Evolutionary conservation across 92 coral and sea anemone species (phyloP).

Genomic region (Parazoanthus atlanticus): DNA sequence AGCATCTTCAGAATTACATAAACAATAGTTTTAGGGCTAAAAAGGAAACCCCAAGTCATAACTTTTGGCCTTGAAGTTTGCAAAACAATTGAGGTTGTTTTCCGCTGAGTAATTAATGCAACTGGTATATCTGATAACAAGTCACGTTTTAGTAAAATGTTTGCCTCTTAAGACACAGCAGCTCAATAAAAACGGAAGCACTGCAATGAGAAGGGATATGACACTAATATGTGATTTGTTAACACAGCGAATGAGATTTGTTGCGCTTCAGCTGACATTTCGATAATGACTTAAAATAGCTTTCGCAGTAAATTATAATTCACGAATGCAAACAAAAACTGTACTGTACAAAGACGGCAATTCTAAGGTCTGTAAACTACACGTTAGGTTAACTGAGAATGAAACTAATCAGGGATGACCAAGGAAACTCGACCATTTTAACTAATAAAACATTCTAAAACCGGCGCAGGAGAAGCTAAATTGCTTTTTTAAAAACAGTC

Average conservation of each 20-base stretch:
- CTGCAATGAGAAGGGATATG: not conserved
- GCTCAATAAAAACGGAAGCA: constrained; percentile 17
- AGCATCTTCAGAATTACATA: not conserved
- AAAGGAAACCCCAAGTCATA: constrained; percentile 9
- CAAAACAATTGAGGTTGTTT: constrained; percentile 19
- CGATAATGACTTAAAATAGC: constrained; percentile 7
- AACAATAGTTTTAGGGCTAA: not conserved
- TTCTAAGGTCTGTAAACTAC: constrained; percentile 24
- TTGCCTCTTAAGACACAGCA: constrained; percentile 3
- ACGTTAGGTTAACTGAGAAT: constrained; percentile 14
- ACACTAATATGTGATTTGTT: constrained; percentile 2
- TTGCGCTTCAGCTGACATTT: constrained; percentile 26
- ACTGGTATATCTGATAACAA: constrained; percentile 17
- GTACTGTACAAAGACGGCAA: constrained; percentile 30
- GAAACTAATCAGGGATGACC: constrained; percentile 21
- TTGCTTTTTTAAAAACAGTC: not conserved
- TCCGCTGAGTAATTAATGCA: constrained; percentile 14
- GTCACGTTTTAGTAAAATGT: constrained; percentile 30
- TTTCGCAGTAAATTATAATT: constrained; percentile 10
- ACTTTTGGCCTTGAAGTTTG: constrained; percentile 16
- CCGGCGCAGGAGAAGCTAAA: not conserved
- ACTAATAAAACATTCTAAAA: not conserved
- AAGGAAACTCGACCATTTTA: not conserved
- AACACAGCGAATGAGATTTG: constrained; percentile 18
- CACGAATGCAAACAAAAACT: constrained; percentile 35